Conservation (phyloP, 2,888 invertebrate genomes). For the Mantis religiosa region DNA sequence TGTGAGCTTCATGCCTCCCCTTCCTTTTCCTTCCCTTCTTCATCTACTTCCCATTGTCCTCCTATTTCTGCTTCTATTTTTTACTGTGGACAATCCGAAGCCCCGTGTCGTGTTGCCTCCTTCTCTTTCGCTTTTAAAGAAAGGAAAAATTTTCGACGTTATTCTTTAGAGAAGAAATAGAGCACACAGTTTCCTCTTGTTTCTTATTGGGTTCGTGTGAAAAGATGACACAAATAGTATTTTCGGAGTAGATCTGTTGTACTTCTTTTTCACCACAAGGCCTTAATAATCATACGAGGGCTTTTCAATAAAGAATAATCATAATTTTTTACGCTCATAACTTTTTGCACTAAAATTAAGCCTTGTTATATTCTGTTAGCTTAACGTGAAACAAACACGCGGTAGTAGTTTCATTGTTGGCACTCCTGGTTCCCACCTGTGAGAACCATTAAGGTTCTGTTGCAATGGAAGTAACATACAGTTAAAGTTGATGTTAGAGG, state of each 20-base stretch:
- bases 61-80: slow-evolving; percentile 1
- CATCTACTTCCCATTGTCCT: slow-evolving; percentile 7
- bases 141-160: not conserved
- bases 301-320: too few relatives aligned
- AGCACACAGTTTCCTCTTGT: not conserved
- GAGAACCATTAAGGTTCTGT: too few relatives aligned
- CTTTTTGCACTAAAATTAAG: too few relatives aligned
- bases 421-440: too few relatives aligned
- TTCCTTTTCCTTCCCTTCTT: not conserved
- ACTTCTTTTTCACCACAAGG: not conserved
- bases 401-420: too few relatives aligned
- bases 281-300: too few relatives aligned
- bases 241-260: not conserved
- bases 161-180: not conserved
- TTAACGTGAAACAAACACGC: too few relatives aligned
- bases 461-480: too few relatives aligned
- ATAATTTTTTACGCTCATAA: too few relatives aligned
- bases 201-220: not conserved
- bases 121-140: not conserved
- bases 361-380: too few relatives aligned
- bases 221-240: not conserved
- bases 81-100: not conserved
- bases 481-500: too few relatives aligned
- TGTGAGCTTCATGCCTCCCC: not conserved
- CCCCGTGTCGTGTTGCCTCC: not conserved